Conservation (phyloP, 2,888 invertebrate genomes). For the Hirtodrosophila histrioides region DNA sequence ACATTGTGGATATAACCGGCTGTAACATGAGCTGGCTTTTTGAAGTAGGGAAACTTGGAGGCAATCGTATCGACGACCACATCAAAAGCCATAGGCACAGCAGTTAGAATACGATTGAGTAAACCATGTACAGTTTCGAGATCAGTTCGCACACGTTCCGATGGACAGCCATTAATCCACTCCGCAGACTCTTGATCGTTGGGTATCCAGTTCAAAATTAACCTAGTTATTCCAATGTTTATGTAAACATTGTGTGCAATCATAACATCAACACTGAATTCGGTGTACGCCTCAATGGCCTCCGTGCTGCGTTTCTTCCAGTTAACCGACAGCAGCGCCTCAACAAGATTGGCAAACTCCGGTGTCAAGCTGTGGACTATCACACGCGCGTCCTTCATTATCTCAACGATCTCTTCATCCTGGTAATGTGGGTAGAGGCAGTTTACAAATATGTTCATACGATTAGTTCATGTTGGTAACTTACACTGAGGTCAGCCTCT, state of each 20-base stretch:
- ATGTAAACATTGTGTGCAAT: slow-evolving; percentile 89
- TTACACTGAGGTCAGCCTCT: slow-evolving; percentile 73
- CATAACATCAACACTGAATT: slow-evolving; percentile 88
- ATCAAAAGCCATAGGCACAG: slow-evolving; percentile 88
- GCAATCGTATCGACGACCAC: slow-evolving; percentile 88
- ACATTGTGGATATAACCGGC: slow-evolving; percentile 92
- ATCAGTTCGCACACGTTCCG: slow-evolving; percentile 85
- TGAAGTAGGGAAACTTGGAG: slow-evolving; percentile 91
- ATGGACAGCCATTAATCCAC: slow-evolving; percentile 87
- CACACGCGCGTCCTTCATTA: slow-evolving; percentile 86
- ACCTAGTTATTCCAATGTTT: slow-evolving; percentile 86
- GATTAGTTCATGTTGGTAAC: slow-evolving; percentile 25
- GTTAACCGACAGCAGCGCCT: slow-evolving; percentile 86
- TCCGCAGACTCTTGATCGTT: slow-evolving; percentile 85
- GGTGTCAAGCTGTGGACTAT: slow-evolving; percentile 87
- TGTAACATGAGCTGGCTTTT: slow-evolving; percentile 88
- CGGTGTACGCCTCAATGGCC: slow-evolving; percentile 86
- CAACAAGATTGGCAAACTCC: slow-evolving; percentile 86
- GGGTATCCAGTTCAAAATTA: slow-evolving; percentile 87
- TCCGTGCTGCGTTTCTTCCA: slow-evolving; percentile 86
- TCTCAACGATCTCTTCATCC: slow-evolving; percentile 86
- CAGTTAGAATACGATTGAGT: slow-evolving; percentile 82
- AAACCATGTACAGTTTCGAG: slow-evolving; percentile 88
- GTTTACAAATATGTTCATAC: not conserved
- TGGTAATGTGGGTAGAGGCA: slow-evolving; percentile 56